These are phyloP conservation scores for Leptinotarsa haldemani DNA, from an alignment of 2,888 invertebrate genomes.

Conservation along the genomic window DNA sequence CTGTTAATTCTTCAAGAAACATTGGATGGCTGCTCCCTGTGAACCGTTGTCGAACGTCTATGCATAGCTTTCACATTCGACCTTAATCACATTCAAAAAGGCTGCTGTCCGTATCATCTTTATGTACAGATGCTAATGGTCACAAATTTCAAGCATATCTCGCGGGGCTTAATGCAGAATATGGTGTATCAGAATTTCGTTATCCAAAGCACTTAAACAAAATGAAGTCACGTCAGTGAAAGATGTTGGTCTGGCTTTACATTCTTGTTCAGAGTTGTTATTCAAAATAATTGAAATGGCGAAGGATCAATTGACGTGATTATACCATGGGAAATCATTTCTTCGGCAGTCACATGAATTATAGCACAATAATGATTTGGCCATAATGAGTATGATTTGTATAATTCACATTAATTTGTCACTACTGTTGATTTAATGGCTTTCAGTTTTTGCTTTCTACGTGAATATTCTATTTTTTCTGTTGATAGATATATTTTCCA, in stretches of 20 bases:
- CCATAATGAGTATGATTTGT: neutral
- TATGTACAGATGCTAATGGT: constrained; percentile 40
- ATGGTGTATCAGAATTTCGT: constrained; percentile 12
- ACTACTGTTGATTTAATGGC: neutral
- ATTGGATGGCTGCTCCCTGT: neutral
- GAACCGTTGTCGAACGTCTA: constrained; percentile 10
- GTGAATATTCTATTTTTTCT: neutral
- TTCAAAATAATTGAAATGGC: neutral
- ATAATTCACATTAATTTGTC: neutral
- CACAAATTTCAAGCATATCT: constrained; percentile 26
- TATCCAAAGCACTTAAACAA: constrained; percentile 16
- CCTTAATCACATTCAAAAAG: constrained; percentile 31
- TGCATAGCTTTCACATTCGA: constrained; percentile 24
- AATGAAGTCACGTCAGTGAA: neutral
- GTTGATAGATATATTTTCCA: neutral
- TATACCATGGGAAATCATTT: neutral
- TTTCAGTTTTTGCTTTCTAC: neutral
- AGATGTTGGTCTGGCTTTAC: neutral
- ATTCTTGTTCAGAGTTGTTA: neutral
- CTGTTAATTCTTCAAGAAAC: neutral
- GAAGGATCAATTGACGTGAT: neutral
- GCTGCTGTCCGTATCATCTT: constrained; percentile 34
- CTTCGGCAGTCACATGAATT: neutral
- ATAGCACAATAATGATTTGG: neutral
- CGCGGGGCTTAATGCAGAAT: constrained; percentile 15